Evolutionary conservation across 2,888 invertebrate genomes (phyloP).

Genomic region (Trachelus stipa): DNA sequence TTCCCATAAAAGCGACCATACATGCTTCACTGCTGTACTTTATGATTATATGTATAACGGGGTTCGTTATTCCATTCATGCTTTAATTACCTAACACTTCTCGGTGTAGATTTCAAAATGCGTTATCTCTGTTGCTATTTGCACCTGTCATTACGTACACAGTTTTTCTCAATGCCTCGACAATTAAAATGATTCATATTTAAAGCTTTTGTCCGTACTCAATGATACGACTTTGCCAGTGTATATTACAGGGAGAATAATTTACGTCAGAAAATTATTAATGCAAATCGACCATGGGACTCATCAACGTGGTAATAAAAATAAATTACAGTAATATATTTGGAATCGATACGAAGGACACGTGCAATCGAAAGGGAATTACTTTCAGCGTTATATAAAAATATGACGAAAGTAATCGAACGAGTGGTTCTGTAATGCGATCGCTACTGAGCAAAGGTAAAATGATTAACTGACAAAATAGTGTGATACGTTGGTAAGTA

Average conservation of each 20-base stretch:
- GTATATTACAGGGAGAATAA: background rate
- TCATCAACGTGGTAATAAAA: background rate
- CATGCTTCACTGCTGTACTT: conserved; percentile 4
- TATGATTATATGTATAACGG: background rate
- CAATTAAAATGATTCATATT: background rate
- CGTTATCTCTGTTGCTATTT: conserved; percentile 1
- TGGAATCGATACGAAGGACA: too few relatives aligned
- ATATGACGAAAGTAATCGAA: too few relatives aligned
- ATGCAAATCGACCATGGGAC: background rate
- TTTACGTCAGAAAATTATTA: background rate
- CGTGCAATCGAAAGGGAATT: too few relatives aligned
- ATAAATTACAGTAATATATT: background rate
- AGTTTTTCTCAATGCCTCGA: background rate
- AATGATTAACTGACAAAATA: too few relatives aligned
- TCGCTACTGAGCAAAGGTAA: too few relatives aligned
- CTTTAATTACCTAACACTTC: conserved; percentile 4
- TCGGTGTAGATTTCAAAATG: background rate
- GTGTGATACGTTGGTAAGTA: too few relatives aligned
- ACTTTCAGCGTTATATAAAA: too few relatives aligned
- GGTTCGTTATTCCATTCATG: conserved; percentile 6
- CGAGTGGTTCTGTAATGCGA: too few relatives aligned
- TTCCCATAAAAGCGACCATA: background rate
- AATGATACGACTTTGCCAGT: background rate
- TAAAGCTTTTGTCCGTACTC: background rate
- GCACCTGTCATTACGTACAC: background rate